Evolutionary conservation across 2,888 invertebrate genomes (phyloP).

Genomic region (Machimus rusticus): DNA sequence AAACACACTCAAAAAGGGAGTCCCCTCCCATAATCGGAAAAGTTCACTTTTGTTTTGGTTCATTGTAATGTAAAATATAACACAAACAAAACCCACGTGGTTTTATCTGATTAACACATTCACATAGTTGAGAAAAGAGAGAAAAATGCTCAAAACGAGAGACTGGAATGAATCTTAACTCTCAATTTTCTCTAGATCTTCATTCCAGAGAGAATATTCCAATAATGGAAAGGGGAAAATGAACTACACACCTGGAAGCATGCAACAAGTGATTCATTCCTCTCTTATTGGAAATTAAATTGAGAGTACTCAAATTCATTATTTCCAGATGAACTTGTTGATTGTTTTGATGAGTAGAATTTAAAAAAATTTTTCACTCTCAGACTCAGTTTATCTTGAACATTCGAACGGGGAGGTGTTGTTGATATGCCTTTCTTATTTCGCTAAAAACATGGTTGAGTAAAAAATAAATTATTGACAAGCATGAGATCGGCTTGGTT

Average conservation of each 20-base stretch:
- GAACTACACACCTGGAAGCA: neutral
- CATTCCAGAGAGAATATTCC: neutral
- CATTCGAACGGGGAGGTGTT: neutral
- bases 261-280: slow-evolving; percentile 4
- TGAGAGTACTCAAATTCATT: neutral
- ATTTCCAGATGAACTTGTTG: neutral
- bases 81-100: slow-evolving; percentile 22
- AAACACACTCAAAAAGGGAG: neutral
- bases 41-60: neutral
- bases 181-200: neutral
- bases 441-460: too few relatives aligned
- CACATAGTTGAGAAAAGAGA: neutral
- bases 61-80: neutral
- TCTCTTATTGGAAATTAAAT: neutral
- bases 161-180: neutral
- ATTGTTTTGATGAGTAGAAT: neutral
- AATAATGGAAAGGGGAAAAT: neutral
- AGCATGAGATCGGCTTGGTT: too few relatives aligned
- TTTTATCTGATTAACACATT: neutral
- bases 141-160: neutral
- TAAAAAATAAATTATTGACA: too few relatives aligned
- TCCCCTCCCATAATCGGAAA: neutral
- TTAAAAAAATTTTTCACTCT: neutral
- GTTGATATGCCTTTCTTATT: neutral
- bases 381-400: neutral